phyloP scores from a whole-genome alignment of 2,113 vertebrate genomes.

The Anguilla japonica region DNA sequence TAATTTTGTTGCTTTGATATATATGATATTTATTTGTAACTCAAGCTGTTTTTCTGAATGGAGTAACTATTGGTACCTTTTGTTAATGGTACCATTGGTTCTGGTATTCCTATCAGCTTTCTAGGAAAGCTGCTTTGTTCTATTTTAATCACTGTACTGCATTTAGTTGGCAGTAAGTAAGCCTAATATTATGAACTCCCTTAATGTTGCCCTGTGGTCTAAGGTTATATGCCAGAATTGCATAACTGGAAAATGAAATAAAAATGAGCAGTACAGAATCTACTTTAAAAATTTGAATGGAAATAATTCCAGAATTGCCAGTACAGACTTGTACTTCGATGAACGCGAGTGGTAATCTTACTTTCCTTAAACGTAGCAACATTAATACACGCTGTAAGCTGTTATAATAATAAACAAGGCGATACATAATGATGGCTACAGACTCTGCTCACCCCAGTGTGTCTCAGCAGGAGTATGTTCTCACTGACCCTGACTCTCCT shows the following conservation, averaged over 20 bases:
- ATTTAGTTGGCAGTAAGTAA: no score
- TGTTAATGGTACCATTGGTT: no score
- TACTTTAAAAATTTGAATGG: no score
- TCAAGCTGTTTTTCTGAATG: no score
- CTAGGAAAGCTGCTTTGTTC: no score
- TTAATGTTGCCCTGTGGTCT: not conserved
- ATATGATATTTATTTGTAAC: no score
- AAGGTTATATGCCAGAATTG: not conserved
- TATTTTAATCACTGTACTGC: no score
- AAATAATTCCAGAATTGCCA: not conserved
- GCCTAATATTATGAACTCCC: not conserved
- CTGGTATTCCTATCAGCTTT: no score
- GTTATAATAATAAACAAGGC: not conserved
- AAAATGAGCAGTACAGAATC: not conserved
- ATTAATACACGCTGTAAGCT: not conserved
- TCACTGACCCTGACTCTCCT: conserved; percentile 84
- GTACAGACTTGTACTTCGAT: not conserved
- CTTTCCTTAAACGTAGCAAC: not conserved
- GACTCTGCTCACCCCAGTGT: conserved; percentile 61
- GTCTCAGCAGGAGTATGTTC: conserved; percentile 89
- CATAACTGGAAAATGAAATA: not conserved
- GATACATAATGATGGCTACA: conserved; percentile 15
- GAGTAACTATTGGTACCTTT: no score
- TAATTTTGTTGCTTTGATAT: no score
- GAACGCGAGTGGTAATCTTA: not conserved